Conservation (phyloP, 2,888 invertebrate species). For the Taenaris catops region DNA sequence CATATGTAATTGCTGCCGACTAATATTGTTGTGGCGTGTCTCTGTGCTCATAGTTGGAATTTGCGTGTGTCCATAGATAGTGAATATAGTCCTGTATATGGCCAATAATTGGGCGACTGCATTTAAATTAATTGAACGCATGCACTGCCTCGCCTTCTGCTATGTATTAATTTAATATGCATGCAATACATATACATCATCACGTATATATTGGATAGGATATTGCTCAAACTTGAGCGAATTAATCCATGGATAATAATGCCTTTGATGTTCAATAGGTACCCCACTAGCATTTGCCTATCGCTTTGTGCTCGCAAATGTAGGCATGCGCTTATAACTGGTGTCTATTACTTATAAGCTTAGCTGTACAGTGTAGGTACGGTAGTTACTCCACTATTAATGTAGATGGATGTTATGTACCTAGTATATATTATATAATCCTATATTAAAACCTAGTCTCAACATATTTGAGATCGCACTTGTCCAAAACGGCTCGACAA, state of each 20-base stretch:
- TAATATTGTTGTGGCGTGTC: conserved; percentile 21
- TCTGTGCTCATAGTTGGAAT: conserved; percentile 17
- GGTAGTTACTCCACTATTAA: too few relatives aligned
- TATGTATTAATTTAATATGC: conserved; percentile 25
- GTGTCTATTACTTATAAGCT: too few relatives aligned
- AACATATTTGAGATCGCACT: too few relatives aligned
- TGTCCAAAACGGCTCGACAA: too few relatives aligned
- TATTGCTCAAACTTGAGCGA: conserved; percentile 61
- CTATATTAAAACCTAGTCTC: too few relatives aligned
- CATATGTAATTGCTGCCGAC: conserved; percentile 15
- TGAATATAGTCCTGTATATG: conserved; percentile 42
- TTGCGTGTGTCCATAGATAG: conserved; percentile 31
- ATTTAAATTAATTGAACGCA: conserved; percentile 70
- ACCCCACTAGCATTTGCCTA: conserved; percentile 12
- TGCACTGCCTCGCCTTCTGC: conserved; percentile 49
- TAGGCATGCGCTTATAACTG: too few relatives aligned
- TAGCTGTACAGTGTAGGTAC: too few relatives aligned
- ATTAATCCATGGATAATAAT: conserved; percentile 50
- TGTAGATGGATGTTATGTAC: too few relatives aligned
- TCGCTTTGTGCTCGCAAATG: conserved; percentile 9
- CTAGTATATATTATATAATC: too few relatives aligned
- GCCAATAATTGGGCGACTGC: conserved; percentile 69
- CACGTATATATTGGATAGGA: conserved; percentile 44
- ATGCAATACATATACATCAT: conserved; percentile 48
- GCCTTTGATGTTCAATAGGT: conserved; percentile 50